Evolutionary conservation across 2,888 invertebrate species (phyloP).

Genomic region (Pardosa pseudoannulata): DNA sequence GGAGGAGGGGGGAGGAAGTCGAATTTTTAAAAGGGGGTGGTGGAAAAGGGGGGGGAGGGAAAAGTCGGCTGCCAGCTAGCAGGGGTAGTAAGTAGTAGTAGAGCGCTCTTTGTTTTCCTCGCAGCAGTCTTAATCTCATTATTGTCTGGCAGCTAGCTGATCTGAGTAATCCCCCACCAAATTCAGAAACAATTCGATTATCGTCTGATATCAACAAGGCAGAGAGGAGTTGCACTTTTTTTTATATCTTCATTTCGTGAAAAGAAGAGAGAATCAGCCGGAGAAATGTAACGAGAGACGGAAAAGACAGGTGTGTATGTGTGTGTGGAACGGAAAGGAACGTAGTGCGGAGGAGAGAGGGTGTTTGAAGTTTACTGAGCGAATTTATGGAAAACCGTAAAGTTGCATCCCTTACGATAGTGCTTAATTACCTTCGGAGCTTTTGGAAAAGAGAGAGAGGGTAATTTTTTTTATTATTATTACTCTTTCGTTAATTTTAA

Average conservation of each 20-base stretch:
- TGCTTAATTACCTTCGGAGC: conserved; percentile 52
- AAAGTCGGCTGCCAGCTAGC: background rate
- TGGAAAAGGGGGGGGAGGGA: background rate
- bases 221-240: conserved; percentile 43
- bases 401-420: conserved; percentile 36
- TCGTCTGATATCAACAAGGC: conserved; percentile 66
- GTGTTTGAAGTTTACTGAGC: background rate
- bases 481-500: conserved; percentile 66
- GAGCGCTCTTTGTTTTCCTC: conserved; percentile 40
- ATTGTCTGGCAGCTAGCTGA: conserved; percentile 44
- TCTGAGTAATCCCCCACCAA: conserved; percentile 51
- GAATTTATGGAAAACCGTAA: conserved; percentile 35
- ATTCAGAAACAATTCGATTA: conserved; percentile 69
- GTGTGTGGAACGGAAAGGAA: too few relatives aligned
- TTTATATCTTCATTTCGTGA: background rate
- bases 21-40: conserved; percentile 25
- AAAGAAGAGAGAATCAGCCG: background rate
- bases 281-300: conserved; percentile 10
- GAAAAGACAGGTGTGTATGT: background rate
- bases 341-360: background rate
- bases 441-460: background rate
- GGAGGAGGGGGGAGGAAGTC: background rate
- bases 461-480: too few relatives aligned
- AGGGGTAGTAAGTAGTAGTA: too few relatives aligned
- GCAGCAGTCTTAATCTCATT: conserved; percentile 45